These are phyloP conservation scores for Phymanthus crucifer DNA, from an alignment of 92 coral and sea anemone genomes.

Conservation along the genomic window DNA sequence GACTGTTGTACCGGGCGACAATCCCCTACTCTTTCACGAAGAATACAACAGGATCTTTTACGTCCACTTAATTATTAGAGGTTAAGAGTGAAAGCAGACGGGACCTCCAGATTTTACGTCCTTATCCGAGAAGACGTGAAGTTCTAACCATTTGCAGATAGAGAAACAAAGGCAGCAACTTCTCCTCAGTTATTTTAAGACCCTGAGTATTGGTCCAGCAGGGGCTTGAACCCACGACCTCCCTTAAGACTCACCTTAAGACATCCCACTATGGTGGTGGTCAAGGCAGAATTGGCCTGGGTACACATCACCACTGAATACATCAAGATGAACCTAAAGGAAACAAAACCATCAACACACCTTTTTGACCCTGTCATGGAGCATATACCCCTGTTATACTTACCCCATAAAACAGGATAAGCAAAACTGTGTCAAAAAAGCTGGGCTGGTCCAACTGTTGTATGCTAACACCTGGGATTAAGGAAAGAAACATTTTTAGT, in stretches of 20 bases:
- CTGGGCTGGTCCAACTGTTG: conserved; percentile 58
- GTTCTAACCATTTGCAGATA: no score
- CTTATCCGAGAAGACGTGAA: no score
- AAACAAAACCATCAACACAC: not conserved
- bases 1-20: no score
- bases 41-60: no score
- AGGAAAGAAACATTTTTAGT: not conserved
- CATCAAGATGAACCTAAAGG: conserved; percentile 79
- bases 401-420: conserved; percentile 94
- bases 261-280: conserved; percentile 93
- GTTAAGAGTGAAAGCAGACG: no score
- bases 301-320: conserved; percentile 88
- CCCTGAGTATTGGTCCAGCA: no score
- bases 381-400: conserved; percentile 8
- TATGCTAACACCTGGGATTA: conserved; percentile 54
- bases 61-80: no score
- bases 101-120: no score
- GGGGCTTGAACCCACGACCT: no score
- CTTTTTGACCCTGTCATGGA: not conserved
- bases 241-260: conserved; percentile 80
- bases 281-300: conserved; percentile 89
- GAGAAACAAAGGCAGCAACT: no score
- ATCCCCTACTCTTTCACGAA: no score
- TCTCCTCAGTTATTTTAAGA: no score
- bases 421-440: conserved; percentile 66